Evolutionary conservation across 2,113 vertebrate genomes (phyloP), one percentile per base, ranked within the genome.

Genomic region (Sisor rabdophorus): DNA sequence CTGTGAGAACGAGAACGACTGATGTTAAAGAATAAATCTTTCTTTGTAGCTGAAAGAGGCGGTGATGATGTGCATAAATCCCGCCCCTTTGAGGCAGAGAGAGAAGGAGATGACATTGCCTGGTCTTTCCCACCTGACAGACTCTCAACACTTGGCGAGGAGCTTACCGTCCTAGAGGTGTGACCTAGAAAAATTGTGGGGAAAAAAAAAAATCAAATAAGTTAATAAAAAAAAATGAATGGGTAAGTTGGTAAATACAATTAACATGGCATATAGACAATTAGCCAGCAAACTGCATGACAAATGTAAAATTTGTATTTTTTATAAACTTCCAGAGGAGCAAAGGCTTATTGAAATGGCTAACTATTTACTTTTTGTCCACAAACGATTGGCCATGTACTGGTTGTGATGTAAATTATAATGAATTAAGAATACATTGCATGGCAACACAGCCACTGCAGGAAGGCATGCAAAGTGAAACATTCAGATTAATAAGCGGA

Each of bases 1-100:
- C 95, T 99, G 83, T 98, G 96, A 48, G 96, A 98, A 71, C 95
- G 96, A 0, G 97, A 97, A 47, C 96, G 96, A n/a, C 94, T 94
- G 87, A 99, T 97, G 88, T 91, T 94, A 85, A 99, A 98, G 89
- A 99, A 98, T 5, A 95, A 97, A 64, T 98, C 97, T 79, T 96
- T 99, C 86, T 95, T 98, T 40, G 91, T 90, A 67, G 95, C 93
- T 12, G 95, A 97, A 22, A 91, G 87, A 22, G 97, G 96, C 1
- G 97, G 97, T 36, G 97, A 98, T 1, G 93, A 95, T 17, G 93
- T 90, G 88, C 87, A 89, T 54, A 83, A 84, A 19, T 91, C 90
- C 56, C 83, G 88, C 17, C 87, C 90, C 87, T 93, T 95, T 71
- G 92, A 91, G 56, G 92, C 91, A 60, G 93, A 94, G 26, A 90